Conservation (phyloP, 1,140 invertebrate genomes). For the Achatina immaculata region DNA sequence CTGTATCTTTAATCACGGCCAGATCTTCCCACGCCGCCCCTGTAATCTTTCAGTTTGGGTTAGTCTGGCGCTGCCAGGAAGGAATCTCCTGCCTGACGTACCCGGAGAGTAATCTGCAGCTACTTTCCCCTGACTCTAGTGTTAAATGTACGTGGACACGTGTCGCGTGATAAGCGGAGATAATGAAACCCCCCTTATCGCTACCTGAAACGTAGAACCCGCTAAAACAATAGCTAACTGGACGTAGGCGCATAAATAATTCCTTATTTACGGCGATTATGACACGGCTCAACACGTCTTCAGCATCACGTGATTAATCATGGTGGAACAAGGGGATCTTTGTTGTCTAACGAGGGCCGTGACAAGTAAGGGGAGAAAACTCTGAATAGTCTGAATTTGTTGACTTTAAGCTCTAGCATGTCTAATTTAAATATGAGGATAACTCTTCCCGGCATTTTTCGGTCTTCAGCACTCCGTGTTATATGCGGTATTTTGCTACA, state of each 20-base stretch:
- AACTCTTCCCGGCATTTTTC: too few species aligned
- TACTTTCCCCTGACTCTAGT: background rate
- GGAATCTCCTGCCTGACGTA: background rate
- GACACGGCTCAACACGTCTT: slow-evolving; percentile 22
- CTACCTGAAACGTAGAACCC: background rate
- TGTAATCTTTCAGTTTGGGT: background rate
- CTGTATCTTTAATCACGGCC: background rate
- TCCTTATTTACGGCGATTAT: slow-evolving; percentile 19
- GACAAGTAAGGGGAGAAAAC: too few species aligned
- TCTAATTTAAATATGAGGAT: too few species aligned
- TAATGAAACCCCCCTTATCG: slow-evolving; percentile 2
- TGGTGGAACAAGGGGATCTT: background rate
- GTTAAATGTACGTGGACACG: background rate
- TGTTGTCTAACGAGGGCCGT: background rate
- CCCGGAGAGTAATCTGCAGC: background rate
- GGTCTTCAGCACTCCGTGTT: too few species aligned
- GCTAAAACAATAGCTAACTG: slow-evolving; percentile 17
- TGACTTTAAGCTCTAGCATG: too few species aligned
- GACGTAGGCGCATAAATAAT: slow-evolving; percentile 4
- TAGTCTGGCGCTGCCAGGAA: background rate
- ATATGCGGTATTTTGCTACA: too few species aligned
- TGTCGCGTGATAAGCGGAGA: slow-evolving; percentile 12
- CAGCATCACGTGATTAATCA: slow-evolving; percentile 8
- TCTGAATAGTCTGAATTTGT: too few species aligned
- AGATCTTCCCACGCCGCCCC: background rate